Conservation (phyloP, 1,140 invertebrate species). For the Micrasema minimum region DNA sequence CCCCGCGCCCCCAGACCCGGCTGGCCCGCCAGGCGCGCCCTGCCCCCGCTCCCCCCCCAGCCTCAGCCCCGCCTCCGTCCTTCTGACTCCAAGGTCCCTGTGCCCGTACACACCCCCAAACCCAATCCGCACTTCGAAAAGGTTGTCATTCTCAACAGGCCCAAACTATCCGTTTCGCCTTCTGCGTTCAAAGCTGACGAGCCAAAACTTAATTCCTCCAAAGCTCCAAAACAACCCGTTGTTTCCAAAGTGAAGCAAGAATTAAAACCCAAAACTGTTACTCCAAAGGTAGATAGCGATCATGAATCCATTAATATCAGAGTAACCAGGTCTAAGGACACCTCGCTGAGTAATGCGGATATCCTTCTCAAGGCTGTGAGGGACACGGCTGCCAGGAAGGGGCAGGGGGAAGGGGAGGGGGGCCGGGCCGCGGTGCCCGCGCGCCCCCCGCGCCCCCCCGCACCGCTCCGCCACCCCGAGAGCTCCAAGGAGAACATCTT, state of each 20-base stretch:
- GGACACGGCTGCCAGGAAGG: slow-evolving; percentile 24
- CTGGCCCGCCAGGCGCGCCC: slow-evolving; percentile 51
- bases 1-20: slow-evolving; percentile 57
- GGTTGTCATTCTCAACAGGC: slow-evolving; percentile 35
- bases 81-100: slow-evolving; percentile 45
- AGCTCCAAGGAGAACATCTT: slow-evolving; percentile 51
- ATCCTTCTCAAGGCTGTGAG: slow-evolving; percentile 21
- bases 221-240: slow-evolving; percentile 36
- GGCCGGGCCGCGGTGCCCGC: neutral
- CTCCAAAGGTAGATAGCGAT: slow-evolving; percentile 3
- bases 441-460: neutral
- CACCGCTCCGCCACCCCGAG: slow-evolving; percentile 36
- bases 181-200: neutral
- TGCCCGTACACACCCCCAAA: slow-evolving; percentile 39
- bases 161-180: slow-evolving; percentile 29
- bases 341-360: slow-evolving; percentile 34
- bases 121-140: slow-evolving; percentile 19
- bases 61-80: slow-evolving; percentile 40
- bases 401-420: neutral
- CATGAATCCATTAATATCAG: slow-evolving; percentile 18
- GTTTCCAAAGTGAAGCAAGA: slow-evolving; percentile 38
- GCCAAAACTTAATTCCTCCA: slow-evolving; percentile 30
- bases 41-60: slow-evolving; percentile 46
- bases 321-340: slow-evolving; percentile 50
- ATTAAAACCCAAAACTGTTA: slow-evolving; percentile 33